Evolutionary conservation across 2,888 invertebrate genomes (phyloP), one percentile per base, ranked within the genome.

Genomic region (Drosophila flavopinicola): DNA sequence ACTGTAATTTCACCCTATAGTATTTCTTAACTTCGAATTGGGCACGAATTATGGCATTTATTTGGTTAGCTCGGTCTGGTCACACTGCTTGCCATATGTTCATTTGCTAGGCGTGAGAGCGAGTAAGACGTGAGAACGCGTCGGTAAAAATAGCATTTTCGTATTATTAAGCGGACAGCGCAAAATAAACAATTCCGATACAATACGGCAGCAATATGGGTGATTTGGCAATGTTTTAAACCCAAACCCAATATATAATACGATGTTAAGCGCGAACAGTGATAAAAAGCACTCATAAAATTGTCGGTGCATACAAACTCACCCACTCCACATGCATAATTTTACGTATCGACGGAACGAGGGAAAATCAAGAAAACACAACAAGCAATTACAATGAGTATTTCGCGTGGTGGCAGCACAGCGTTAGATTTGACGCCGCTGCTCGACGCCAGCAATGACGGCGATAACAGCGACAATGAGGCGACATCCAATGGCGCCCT

Each of bases 391-490:
- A 80, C 20, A 59, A 88, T 84, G 88, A 84, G 58, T 49, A 51
- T 52, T 45, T 69, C 85, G 60, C 88, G 83, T 29, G 61, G 70
- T 39, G 61, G 77, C 38, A 64, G 67, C 42, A 75, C 87, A 13
- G 39, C 76, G 30, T 56, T 88, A 24, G 83, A 84, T 47, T 57
- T 84, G 32, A 67, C 78, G 56, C 83, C 83, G 37, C 48, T 84
- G 41, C 67, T 84, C n/a, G 85, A 75, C 30, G 57, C 15, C 24
- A 65, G 39, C 24, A 66, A 64, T 23, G 54, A 61, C n/a, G 54
- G 63, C 37, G 67, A 56, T 24, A 49, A 63, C 10, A 66, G 52
- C 25, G 86, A 75, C 37, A 44, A 25, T 10, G 84, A 77, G 7
- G 44, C 32, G 6, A 76, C 64, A 47, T 65, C 71, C 1, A 73